Percentiles rank a stretch among this genome's conserved stretches.
phyloP scores from a whole-genome alignment of 2,888 invertebrate genomes.

The Crematogaster levior region DNA sequence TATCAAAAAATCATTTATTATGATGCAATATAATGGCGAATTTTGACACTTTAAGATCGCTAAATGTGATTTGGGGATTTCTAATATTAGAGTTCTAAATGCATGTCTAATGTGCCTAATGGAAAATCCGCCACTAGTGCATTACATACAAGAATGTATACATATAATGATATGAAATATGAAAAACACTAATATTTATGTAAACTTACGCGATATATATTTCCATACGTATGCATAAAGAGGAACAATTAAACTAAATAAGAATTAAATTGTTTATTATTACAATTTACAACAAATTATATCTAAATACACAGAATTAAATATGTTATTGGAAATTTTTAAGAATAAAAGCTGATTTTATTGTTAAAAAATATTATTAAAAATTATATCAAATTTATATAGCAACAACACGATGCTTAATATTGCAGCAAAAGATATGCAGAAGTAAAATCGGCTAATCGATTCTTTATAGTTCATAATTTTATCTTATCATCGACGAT shows the following conservation, averaged over 20 bases:
- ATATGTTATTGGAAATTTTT: neutral
- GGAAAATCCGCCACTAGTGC: neutral
- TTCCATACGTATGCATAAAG: conserved; percentile 63
- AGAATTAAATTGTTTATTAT: conserved; percentile 22
- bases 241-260: conserved; percentile 55
- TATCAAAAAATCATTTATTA: neutral
- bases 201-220: conserved; percentile 64
- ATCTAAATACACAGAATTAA: neutral
- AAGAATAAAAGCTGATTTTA: neutral
- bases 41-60: neutral
- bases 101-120: neutral
- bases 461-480: neutral
- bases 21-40: neutral
- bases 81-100: neutral
- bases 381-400: neutral
- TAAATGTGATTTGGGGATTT: neutral
- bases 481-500: conserved; percentile 37
- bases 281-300: neutral
- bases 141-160: neutral
- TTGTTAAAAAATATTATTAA: conserved; percentile 15
- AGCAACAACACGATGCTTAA: neutral
- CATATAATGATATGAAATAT: no score
- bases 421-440: neutral
- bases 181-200: conserved; percentile 10
- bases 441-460: neutral